These are phyloP conservation scores for Eulimnadia texana DNA, from an alignment of 1,140 invertebrate species.

Conservation along the genomic window DNA sequence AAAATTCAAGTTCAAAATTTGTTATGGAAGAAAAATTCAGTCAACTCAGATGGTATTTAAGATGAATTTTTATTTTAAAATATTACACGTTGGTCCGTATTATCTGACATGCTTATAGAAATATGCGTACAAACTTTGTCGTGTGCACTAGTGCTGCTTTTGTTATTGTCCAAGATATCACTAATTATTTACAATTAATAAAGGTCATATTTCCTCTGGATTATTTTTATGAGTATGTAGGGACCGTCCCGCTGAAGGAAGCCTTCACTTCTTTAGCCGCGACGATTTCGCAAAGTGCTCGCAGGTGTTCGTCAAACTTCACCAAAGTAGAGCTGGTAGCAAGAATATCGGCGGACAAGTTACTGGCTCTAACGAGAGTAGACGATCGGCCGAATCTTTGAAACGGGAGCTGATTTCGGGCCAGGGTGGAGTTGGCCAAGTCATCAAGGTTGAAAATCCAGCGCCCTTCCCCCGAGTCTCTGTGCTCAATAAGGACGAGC, in stretches of 20 bases:
- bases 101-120: too few relatives aligned
- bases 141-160: too few relatives aligned
- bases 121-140: too few relatives aligned
- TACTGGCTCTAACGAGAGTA: not conserved
- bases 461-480: not conserved
- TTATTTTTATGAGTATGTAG: too few relatives aligned
- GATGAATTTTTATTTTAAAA: too few relatives aligned
- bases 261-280: not conserved
- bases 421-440: not conserved
- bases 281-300: not conserved
- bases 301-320: not conserved
- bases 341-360: not conserved
- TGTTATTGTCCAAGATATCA: too few relatives aligned
- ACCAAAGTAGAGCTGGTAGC: not conserved
- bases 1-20: too few relatives aligned
- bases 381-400: not conserved
- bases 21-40: too few relatives aligned
- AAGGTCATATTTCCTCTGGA: too few relatives aligned
- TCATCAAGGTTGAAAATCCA: not conserved
- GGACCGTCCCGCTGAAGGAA: not conserved
- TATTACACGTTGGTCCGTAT: too few relatives aligned
- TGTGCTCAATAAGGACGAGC: not conserved
- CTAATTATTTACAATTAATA: too few relatives aligned
- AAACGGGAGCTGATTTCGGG: not conserved
- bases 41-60: too few relatives aligned